phyloP scores from a whole-genome alignment of 1,140 invertebrate species.

The Pseudomyrmex sp. region DNA sequence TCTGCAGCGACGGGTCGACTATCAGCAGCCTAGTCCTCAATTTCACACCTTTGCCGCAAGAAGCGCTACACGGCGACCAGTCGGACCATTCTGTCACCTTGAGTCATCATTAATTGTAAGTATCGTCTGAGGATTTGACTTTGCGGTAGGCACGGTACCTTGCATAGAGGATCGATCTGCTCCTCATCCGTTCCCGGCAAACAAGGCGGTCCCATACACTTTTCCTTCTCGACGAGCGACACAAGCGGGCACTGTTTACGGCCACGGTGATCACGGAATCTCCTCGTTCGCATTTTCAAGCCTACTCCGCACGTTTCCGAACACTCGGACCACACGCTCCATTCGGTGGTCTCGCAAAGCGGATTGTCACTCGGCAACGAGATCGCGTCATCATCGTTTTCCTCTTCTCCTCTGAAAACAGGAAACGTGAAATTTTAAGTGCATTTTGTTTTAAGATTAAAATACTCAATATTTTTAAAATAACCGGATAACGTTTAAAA shows the following conservation, averaged over 20 bases:
- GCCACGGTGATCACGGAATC: constrained; percentile 90
- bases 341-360: constrained; percentile 90
- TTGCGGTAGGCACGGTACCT: constrained; percentile 63
- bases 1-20: constrained; percentile 86
- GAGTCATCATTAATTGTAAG: neutral
- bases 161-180: constrained; percentile 86
- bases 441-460: neutral
- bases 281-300: constrained; percentile 89
- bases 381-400: constrained; percentile 10
- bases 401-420: constrained; percentile 51
- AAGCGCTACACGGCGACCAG: constrained; percentile 91
- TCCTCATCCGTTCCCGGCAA: constrained; percentile 85
- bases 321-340: constrained; percentile 93
- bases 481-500: no score
- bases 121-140: neutral
- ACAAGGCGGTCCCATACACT: constrained; percentile 90
- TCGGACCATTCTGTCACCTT: constrained; percentile 89
- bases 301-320: constrained; percentile 93
- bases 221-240: constrained; percentile 89
- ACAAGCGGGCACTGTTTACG: constrained; percentile 92
- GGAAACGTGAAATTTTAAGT: neutral
- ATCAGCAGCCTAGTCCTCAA: constrained; percentile 90
- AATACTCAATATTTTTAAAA: neutral
- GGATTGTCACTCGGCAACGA: constrained; percentile 66
- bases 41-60: constrained; percentile 89